Conservation (phyloP, 2,113 vertebrate genomes). For the Python bivittatus region DNA sequence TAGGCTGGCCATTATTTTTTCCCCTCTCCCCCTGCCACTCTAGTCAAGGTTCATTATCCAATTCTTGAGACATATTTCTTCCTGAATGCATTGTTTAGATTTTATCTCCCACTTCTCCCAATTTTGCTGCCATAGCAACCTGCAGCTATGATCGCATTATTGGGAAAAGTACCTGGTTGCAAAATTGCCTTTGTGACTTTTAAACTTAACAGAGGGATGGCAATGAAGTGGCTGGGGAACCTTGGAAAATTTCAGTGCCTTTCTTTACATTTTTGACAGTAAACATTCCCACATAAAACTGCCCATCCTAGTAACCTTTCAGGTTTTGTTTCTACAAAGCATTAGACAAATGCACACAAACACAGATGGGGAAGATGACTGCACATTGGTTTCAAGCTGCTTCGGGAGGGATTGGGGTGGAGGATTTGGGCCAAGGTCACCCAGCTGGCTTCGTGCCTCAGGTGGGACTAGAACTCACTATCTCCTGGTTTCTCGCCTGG, state of each 20-base stretch:
- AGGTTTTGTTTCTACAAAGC: neutral
- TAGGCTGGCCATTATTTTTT: neutral
- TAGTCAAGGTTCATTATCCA: neutral
- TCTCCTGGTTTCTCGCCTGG: neutral
- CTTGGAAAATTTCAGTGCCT: neutral
- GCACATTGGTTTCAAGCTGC: neutral
- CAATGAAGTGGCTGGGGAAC: neutral
- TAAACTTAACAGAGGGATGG: neutral
- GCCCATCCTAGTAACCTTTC: neutral
- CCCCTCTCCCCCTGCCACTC: neutral
- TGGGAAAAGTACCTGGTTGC: neutral
- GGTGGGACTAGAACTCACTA: neutral
- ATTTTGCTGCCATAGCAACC: neutral
- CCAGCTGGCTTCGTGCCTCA: neutral
- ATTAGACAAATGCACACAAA: neutral
- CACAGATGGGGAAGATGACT: neutral
- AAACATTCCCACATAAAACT: neutral
- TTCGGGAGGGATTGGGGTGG: neutral
- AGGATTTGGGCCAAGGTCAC: neutral
- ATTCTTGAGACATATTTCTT: neutral
- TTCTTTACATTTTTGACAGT: neutral
- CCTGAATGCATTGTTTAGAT: neutral
- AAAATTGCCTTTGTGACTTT: neutral
- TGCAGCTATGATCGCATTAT: neutral
- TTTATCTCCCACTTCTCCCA: neutral